These are phyloP conservation scores for Phrynocephalus forsythii DNA, from an alignment of 2,797 vertebrate genomes.

Conservation along the genomic window DNA sequence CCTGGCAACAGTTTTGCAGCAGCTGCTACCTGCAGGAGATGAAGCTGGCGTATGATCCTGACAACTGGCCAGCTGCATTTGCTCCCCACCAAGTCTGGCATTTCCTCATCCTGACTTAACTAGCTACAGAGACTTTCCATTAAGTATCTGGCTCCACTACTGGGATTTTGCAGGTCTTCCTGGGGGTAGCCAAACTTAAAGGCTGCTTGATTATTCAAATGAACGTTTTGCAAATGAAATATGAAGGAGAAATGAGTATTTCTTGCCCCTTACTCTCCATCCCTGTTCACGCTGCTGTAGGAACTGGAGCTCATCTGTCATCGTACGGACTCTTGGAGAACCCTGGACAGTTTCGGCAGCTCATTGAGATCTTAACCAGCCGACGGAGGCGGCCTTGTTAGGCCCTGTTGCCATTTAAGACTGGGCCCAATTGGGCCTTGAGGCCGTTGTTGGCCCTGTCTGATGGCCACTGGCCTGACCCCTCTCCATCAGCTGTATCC, in stretches of 20 bases:
- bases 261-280: too few relatives aligned
- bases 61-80: slow-evolving; percentile 6
- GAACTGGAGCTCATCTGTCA: too few relatives aligned
- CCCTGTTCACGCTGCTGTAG: too few relatives aligned
- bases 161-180: slow-evolving; percentile 1
- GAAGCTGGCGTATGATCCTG: neutral
- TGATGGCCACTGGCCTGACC: too few relatives aligned
- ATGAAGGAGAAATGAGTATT: neutral
- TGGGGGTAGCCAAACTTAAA: neutral
- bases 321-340: too few relatives aligned
- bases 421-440: too few relatives aligned
- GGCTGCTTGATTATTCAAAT: neutral
- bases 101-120: neutral
- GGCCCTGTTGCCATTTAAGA: too few relatives aligned
- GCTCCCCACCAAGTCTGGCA: slow-evolving; percentile 7
- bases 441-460: too few relatives aligned
- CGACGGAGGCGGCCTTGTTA: too few relatives aligned
- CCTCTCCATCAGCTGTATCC: too few relatives aligned
- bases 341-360: too few relatives aligned
- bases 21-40: slow-evolving; percentile 31
- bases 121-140: slow-evolving; percentile 12
- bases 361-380: too few relatives aligned
- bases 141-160: neutral
- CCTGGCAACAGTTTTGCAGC: slow-evolving; percentile 14
- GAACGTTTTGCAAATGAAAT: neutral